Evolutionary conservation across 2,113 vertebrate species (phyloP).

Genomic region (Mystacornis crossleyi): DNA sequence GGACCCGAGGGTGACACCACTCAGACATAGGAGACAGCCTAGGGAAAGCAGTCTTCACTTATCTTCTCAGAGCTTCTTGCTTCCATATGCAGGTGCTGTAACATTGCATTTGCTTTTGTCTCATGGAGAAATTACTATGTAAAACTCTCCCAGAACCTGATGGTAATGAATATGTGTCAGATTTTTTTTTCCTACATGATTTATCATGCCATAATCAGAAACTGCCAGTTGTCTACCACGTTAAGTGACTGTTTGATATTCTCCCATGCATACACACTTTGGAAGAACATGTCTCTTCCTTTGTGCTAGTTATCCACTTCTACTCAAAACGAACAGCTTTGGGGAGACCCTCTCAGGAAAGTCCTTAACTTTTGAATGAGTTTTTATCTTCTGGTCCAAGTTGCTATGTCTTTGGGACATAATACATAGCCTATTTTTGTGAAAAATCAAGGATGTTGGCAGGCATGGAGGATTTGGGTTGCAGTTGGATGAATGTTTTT

Average conservation of each 20-base stretch:
- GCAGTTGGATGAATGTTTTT: background rate
- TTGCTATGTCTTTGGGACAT: background rate
- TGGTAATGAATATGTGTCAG: background rate
- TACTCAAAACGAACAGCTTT: background rate
- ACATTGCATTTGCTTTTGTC: background rate
- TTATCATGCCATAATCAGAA: background rate
- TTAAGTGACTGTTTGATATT: background rate
- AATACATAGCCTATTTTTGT: background rate
- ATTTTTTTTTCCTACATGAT: background rate
- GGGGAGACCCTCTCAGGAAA: background rate
- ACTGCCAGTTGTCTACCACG: background rate
- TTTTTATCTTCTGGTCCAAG: background rate
- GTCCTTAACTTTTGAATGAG: background rate
- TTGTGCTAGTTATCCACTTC: background rate
- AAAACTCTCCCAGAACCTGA: background rate
- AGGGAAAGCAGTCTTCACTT: background rate
- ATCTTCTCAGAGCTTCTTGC: background rate
- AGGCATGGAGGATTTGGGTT: background rate
- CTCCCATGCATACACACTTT: background rate
- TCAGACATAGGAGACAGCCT: background rate
- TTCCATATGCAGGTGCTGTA: background rate
- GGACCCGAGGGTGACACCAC: background rate
- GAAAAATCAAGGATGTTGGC: background rate
- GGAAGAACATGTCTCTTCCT: background rate
- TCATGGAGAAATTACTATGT: background rate